phyloP scores from a whole-genome alignment of 2,888 invertebrate species.

The Nymphalis c-album region DNA sequence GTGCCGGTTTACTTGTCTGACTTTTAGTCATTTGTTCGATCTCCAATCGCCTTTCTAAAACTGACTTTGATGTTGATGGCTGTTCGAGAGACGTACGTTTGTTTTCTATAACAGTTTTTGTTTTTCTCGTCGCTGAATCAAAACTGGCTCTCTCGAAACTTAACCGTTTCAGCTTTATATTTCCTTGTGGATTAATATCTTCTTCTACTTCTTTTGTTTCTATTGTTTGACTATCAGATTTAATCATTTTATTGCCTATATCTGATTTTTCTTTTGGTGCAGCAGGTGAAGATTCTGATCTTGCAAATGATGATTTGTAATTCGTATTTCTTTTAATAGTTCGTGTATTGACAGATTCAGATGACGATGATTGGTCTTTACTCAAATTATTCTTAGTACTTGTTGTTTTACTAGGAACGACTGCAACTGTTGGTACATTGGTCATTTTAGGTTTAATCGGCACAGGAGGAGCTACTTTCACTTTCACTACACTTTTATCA shows the following conservation, averaged over 20 bases:
- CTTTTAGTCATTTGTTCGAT: slow-evolving; percentile 69
- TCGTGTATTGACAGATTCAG: slow-evolving; percentile 57
- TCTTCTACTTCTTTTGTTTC: slow-evolving; percentile 42
- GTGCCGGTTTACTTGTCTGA: slow-evolving; percentile 51
- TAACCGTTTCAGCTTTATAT: slow-evolving; percentile 71
- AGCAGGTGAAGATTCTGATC: slow-evolving; percentile 58
- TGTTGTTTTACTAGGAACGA: slow-evolving; percentile 46
- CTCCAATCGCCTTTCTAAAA: slow-evolving; percentile 73
- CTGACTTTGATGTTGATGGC: slow-evolving; percentile 69
- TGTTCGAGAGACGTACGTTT: slow-evolving; percentile 59
- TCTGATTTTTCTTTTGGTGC: slow-evolving; percentile 44
- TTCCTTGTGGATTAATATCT: slow-evolving; percentile 49
- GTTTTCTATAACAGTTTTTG: slow-evolving; percentile 50
- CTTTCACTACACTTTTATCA: slow-evolving; percentile 61
- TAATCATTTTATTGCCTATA: slow-evolving; percentile 30
- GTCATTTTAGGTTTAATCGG: slow-evolving; percentile 82
- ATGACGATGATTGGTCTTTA: slow-evolving; percentile 57
- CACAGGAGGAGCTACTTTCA: slow-evolving; percentile 83
- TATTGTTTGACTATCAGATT: slow-evolving; percentile 34
- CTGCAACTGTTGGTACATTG: slow-evolving; percentile 50
- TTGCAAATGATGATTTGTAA: slow-evolving; percentile 50
- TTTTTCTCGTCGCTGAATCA: slow-evolving; percentile 71
- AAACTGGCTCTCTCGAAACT: slow-evolving; percentile 77
- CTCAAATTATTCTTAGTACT: slow-evolving; percentile 44
- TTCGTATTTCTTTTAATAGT: slow-evolving; percentile 60